phyloP scores from a whole-genome alignment of 2,888 invertebrate genomes.

The Amphipoea lucens region DNA sequence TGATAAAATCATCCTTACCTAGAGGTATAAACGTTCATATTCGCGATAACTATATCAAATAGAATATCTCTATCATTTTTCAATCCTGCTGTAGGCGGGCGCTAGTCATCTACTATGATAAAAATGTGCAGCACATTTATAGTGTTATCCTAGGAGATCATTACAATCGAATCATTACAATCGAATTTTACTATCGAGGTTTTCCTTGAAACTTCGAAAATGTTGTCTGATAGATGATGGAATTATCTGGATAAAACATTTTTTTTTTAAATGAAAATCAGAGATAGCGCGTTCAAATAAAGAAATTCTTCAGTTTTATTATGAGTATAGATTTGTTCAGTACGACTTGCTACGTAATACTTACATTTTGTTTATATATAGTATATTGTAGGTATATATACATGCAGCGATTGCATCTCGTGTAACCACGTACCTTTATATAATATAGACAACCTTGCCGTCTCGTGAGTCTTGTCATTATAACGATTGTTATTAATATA shows the following conservation, averaged over 20 bases:
- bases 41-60: constrained; percentile 13
- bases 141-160: neutral
- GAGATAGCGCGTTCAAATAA: neutral
- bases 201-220: no score
- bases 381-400: neutral
- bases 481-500: constrained; percentile 2
- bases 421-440: constrained; percentile 1
- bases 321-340: neutral
- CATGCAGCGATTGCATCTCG: constrained; percentile 11
- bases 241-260: no score
- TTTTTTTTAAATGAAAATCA: neutral
- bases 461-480: constrained; percentile 45
- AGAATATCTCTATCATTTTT: constrained; percentile 11
- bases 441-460: constrained; percentile 37
- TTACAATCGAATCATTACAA: neutral
- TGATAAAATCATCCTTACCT: constrained; percentile 1
- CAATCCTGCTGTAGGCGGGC: constrained; percentile 21
- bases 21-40: neutral
- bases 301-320: neutral
- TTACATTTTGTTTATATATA: neutral
- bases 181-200: no score
- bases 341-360: neutral
- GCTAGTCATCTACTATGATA: neutral
- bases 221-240: no score
- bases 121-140: constrained; percentile 7